Evolutionary conservation across 1,140 invertebrate species (phyloP).

Genomic region (Yoshiicerus persimilis): DNA sequence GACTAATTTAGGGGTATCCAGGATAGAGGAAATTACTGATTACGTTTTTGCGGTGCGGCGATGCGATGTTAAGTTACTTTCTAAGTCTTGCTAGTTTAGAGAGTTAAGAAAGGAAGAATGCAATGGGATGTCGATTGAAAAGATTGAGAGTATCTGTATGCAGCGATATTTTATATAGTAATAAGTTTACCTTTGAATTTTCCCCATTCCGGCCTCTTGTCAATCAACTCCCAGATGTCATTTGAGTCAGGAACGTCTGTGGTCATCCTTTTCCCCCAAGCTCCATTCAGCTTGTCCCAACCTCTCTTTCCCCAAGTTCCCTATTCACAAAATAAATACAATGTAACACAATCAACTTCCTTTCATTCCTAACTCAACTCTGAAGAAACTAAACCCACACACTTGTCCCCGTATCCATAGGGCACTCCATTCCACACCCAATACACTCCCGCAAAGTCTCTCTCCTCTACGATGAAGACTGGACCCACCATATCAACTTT

Average conservation of each 20-base stretch:
- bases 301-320: constrained; percentile 23
- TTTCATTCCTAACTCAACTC: not conserved
- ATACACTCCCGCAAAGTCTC: no score
- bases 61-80: not conserved
- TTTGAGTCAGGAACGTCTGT: not conserved
- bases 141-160: not conserved
- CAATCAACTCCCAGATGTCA: not conserved
- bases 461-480: no score
- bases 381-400: not conserved
- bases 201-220: constrained; percentile 23
- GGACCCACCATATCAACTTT: not conserved
- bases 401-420: not conserved
- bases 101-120: not conserved
- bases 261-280: constrained; percentile 23
- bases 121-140: not conserved
- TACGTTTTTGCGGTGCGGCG: not conserved
- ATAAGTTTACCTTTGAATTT: constrained; percentile 15
- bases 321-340: constrained; percentile 17
- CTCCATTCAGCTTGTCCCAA: constrained; percentile 19
- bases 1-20: not conserved
- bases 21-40: not conserved
- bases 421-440: not conserved
- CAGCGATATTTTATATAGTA: not conserved
- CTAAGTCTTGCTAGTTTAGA: not conserved
- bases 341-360: constrained; percentile 4